Evolutionary conservation across 2,888 invertebrate genomes (phyloP).

Genomic region (Eupithecia exiguata): DNA sequence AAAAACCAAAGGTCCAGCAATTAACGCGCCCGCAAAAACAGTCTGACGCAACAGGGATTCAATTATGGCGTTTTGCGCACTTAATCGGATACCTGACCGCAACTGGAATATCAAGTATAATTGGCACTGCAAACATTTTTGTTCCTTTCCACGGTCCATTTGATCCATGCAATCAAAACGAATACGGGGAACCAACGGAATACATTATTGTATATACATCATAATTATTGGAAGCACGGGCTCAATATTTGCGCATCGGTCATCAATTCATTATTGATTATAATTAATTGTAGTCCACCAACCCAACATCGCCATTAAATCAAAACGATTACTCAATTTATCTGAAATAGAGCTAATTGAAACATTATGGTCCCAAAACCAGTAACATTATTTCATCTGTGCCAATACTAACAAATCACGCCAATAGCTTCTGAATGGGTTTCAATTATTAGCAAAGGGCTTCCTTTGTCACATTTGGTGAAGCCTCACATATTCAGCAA

Average conservation of each 20-base stretch:
- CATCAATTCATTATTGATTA: constrained; percentile 6
- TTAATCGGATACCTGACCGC: constrained; percentile 62
- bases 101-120: constrained; percentile 51
- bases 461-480: constrained; percentile 38
- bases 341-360: constrained; percentile 22
- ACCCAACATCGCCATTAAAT: constrained; percentile 5
- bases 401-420: constrained; percentile 35
- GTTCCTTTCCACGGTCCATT: constrained; percentile 31
- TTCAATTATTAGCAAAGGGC: constrained; percentile 25
- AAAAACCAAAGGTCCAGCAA: constrained; percentile 57
- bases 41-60: constrained; percentile 57
- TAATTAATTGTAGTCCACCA: neutral
- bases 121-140: constrained; percentile 41
- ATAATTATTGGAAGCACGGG: neutral
- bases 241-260: neutral
- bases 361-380: constrained; percentile 28
- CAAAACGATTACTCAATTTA: constrained; percentile 14
- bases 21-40: constrained; percentile 53
- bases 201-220: no score
- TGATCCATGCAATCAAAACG: neutral
- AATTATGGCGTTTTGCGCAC: constrained; percentile 63
- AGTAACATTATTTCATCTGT: no score
- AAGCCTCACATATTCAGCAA: constrained; percentile 39
- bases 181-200: constrained; percentile 6
- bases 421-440: constrained; percentile 22